Evolutionary conservation across 2,888 invertebrate species (phyloP).

Genomic region (Drosophila neutralis): DNA sequence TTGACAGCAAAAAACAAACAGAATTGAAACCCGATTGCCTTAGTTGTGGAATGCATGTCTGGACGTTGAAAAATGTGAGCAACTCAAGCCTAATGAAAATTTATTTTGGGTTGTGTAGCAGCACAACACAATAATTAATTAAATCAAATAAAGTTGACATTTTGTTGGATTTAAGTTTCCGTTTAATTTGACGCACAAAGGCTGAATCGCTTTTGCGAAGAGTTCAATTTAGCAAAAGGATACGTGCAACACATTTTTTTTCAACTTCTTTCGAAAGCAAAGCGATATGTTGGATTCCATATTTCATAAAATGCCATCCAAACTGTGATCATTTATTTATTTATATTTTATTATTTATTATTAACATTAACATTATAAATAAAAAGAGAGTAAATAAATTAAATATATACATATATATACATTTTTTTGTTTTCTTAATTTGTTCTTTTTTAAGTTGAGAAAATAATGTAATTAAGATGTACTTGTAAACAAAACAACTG

Average conservation of each 20-base stretch:
- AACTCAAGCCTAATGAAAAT: constrained; percentile 64
- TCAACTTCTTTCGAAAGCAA: not conserved
- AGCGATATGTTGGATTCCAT: not conserved
- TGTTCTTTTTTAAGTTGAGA: not conserved
- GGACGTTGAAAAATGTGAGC: constrained; percentile 41
- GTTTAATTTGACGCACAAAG: not conserved
- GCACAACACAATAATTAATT: constrained; percentile 24
- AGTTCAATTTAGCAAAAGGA: not conserved
- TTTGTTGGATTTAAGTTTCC: constrained; percentile 5
- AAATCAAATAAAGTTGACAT: constrained; percentile 31
- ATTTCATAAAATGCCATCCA: not conserved
- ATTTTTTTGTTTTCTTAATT: not conserved
- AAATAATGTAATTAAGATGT: not conserved
- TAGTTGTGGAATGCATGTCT: constrained; percentile 4
- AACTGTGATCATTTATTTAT: not conserved
- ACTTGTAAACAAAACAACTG: too few relatives aligned
- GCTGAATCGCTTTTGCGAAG: not conserved
- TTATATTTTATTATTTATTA: not conserved
- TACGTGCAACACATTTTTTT: not conserved
- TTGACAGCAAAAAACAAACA: constrained; percentile 1
- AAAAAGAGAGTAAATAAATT: not conserved
- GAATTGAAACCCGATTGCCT: constrained; percentile 21
- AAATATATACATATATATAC: not conserved
- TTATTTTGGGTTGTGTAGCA: constrained; percentile 62
- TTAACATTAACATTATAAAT: not conserved